A percentile compares a stretch with the other conserved stretches of the same genome.
Evolutionary conservation across 2,888 invertebrate species (phyloP).

Genomic region (Protonemura montana): DNA sequence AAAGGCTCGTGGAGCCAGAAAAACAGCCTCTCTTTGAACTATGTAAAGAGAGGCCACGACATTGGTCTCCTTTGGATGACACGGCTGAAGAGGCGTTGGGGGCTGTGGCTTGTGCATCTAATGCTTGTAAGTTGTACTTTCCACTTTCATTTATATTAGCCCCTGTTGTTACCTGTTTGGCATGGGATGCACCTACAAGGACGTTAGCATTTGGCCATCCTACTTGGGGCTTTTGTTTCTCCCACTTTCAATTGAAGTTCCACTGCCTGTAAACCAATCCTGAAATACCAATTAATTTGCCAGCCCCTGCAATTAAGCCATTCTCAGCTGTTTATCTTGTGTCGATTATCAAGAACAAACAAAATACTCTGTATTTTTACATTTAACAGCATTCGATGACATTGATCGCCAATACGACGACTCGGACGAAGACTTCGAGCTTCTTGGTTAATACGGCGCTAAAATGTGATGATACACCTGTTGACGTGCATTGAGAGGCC

Average conservation of each 20-base stretch:
- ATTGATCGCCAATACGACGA: slow-evolving; percentile 71
- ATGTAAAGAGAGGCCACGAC: slow-evolving; percentile 76
- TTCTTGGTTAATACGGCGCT: slow-evolving; percentile 67
- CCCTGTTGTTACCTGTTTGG: too few species aligned
- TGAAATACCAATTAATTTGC: too few species aligned
- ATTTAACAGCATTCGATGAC: slow-evolving; percentile 67
- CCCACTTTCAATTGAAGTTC: too few species aligned
- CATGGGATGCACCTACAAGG: too few species aligned
- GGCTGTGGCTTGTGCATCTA: slow-evolving; percentile 56
- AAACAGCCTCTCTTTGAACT: slow-evolving; percentile 88
- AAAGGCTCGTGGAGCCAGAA: slow-evolving; percentile 71
- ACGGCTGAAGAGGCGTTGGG: slow-evolving; percentile 57
- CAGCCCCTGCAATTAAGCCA: too few species aligned
- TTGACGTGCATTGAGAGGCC: slow-evolving; percentile 29
- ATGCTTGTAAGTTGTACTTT: slow-evolving; percentile 55
- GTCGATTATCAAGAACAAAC: too few species aligned
- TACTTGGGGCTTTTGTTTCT: too few species aligned
- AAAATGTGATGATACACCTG: slow-evolving; percentile 16
- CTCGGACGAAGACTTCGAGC: slow-evolving; percentile 85
- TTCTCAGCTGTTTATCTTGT: too few species aligned
- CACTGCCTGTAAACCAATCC: too few species aligned
- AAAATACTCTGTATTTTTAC: background rate
- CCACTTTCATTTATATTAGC: too few species aligned
- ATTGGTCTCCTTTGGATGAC: slow-evolving; percentile 72
- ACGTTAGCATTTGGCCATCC: background rate